Evolutionary conservation across 2,797 vertebrate species (phyloP), one percentile per base, ranked within the genome.

Genomic region (Sciurus carolinensis): DNA sequence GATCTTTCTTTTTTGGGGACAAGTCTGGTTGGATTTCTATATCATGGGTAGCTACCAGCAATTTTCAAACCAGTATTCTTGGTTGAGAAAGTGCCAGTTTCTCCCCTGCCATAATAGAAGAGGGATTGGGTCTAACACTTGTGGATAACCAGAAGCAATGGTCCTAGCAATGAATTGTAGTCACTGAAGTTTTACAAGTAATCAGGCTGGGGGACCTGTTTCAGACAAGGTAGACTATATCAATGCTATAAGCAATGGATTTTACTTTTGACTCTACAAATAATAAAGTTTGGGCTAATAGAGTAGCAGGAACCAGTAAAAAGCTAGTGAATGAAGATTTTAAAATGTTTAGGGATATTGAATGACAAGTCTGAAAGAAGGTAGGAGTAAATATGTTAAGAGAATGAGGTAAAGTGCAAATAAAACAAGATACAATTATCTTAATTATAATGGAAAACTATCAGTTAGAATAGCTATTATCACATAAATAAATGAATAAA

Each of bases 291-390:
- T 87, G 66, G 17, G 36, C n/a, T 90, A 66, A 87, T 66, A 95
- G 59, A 81, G 4, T 9, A 87, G 28, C 15, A 82, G 62, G 15
- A 54, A 5, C 20, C 64, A 85, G 22, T 79, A 57, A 87, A 44
- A 50, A 62, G 12, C 15, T 33, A 42, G 5, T 82, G n/a, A 77
- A 47, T 77, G 77, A 52, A 82, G 81, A 47, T 12, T 7, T 15
- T 82, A n/a, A 13, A 93, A 92, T 36, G 15, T 62, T 30, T 67
- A 3, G 11, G 28, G 30, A 57, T n/a, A 62, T 42, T 71, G 24
- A 13, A 44, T 54, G 22, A 28, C 26, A 8, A 82, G 2, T 24
- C 4, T 1, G 33, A 24, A 0, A 7, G 1, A 8, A 39, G 14
- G 62, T 30, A 71, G 26, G 14, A 76, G 15, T 64, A 9, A 84